Evolutionary conservation across 2,113 vertebrate genomes (phyloP).

Genomic region (Apteryx mantelli): DNA sequence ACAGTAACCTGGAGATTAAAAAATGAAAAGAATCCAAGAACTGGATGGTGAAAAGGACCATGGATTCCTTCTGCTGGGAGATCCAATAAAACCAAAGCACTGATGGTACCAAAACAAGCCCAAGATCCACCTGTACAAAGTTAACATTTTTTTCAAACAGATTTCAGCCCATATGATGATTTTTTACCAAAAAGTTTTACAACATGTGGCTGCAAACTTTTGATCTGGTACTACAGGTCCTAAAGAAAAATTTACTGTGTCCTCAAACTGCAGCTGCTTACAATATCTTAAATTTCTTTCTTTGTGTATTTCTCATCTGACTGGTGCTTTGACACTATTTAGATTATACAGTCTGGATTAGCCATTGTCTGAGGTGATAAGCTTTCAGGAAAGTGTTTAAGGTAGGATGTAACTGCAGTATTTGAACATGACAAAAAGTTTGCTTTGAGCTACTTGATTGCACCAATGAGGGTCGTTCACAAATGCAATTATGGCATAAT

Average conservation of each 20-base stretch:
- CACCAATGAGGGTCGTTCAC: neutral
- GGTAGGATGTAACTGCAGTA: neutral
- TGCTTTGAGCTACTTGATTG: fast-evolving
- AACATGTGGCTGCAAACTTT: neutral
- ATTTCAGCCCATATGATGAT: neutral
- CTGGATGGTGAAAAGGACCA: neutral
- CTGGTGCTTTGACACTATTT: neutral
- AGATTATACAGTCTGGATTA: neutral
- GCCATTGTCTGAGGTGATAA: neutral
- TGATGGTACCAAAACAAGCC: neutral
- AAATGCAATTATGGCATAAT: neutral
- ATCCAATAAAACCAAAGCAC: neutral
- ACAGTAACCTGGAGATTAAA: neutral
- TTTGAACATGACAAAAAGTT: neutral
- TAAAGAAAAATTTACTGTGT: neutral
- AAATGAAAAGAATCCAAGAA: neutral
- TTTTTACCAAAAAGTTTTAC: neutral
- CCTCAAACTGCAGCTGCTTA: neutral
- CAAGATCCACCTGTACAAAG: neutral
- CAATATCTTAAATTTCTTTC: neutral
- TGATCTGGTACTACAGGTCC: neutral
- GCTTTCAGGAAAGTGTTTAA: neutral
- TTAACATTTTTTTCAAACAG: neutral
- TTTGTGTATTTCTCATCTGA: slow-evolving; percentile 17
- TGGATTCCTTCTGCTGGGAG: neutral